Percentiles rank a stretch among this genome's conserved stretches.
Conservation (phyloP, 2,888 invertebrate species). For the Willowsia nigromaculata region DNA sequence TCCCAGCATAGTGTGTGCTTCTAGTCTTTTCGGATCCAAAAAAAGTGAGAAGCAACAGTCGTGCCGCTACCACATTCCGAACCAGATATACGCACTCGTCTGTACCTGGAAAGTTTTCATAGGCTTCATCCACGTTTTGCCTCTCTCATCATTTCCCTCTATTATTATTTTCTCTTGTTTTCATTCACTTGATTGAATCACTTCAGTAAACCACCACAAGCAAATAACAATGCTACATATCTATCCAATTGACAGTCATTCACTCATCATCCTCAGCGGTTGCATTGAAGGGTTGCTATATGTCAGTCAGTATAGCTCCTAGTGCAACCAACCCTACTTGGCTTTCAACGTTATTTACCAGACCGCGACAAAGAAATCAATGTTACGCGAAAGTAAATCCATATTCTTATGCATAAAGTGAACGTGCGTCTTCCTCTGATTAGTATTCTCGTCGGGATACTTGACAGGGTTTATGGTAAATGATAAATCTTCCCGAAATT, state of each 20-base stretch:
- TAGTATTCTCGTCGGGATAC: neutral
- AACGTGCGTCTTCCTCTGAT: neutral
- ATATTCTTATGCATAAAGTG: neutral
- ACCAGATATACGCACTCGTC: constrained; percentile 53
- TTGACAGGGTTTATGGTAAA: neutral
- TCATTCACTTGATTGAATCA: constrained; percentile 33
- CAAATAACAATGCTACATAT: neutral
- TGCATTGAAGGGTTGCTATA: neutral
- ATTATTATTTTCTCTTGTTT: constrained; percentile 38
- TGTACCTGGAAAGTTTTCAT: constrained; percentile 58
- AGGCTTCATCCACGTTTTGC: constrained; percentile 53
- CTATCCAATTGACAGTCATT: neutral
- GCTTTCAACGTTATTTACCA: neutral
- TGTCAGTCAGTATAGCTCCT: neutral
- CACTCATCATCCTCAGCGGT: neutral
- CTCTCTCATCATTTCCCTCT: constrained; percentile 4
- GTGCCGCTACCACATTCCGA: constrained; percentile 71
- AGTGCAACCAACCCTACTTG: no score
- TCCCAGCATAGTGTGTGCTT: neutral
- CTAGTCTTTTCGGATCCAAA: constrained; percentile 61
- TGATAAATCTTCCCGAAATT: neutral
- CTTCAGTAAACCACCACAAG: neutral
- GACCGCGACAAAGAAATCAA: neutral
- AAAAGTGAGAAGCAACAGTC: constrained; percentile 72
- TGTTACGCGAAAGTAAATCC: neutral